phyloP scores from a whole-genome alignment of 2,797 vertebrate species.

The Staurois parvus region DNA sequence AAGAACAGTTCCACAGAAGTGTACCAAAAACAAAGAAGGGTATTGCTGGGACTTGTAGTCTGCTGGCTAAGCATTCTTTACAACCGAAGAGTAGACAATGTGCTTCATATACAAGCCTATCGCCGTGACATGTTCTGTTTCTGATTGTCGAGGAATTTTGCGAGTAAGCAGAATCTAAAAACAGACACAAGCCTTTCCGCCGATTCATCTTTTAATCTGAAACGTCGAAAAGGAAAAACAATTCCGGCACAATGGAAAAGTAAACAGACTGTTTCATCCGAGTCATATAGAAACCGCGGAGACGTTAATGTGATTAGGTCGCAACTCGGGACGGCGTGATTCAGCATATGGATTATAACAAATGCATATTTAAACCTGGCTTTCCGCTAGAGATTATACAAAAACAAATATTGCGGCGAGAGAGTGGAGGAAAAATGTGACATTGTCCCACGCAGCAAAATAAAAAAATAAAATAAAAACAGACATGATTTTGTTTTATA shows the following conservation, averaged over 20 bases:
- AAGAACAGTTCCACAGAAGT: too few relatives aligned
- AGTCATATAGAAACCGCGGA: background rate
- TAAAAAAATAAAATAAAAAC: too few relatives aligned
- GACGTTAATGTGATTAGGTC: background rate
- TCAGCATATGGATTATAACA: background rate
- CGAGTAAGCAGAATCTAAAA: slow-evolving; percentile 10
- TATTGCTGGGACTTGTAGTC: too few relatives aligned
- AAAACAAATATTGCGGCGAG: background rate
- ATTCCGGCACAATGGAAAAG: slow-evolving; percentile 3
- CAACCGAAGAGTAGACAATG: background rate
- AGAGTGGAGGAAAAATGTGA: background rate
- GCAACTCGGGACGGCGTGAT: background rate
- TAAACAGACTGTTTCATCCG: background rate
- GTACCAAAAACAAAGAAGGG: too few relatives aligned
- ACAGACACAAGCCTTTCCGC: slow-evolving; percentile 6
- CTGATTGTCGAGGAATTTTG: slow-evolving; percentile 33
- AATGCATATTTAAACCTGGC: background rate
- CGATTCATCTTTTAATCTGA: slow-evolving; percentile 10
- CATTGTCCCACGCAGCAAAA: too few relatives aligned
- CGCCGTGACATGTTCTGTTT: slow-evolving; percentile 13
- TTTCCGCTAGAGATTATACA: background rate
- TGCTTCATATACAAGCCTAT: background rate
- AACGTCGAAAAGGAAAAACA: background rate
- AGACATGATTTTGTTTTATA: too few relatives aligned
- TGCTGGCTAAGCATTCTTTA: too few relatives aligned